A percentile compares a stretch with the other conserved stretches of the same genome.
phyloP scores from a whole-genome alignment of 2,797 vertebrate species.

The Acropternis orthonyx region DNA sequence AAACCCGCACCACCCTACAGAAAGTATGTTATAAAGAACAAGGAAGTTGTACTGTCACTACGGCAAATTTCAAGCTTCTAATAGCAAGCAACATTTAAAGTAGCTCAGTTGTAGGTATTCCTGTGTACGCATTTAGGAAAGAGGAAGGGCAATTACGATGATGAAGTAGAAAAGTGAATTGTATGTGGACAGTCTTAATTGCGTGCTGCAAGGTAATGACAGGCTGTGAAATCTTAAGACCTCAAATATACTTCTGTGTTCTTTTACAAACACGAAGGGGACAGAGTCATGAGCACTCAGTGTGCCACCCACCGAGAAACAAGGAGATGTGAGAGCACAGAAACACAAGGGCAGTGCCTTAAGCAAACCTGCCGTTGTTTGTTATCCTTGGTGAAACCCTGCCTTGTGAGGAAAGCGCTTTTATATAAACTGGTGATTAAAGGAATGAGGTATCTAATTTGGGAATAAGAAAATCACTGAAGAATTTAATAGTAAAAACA shows the following conservation, averaged over 20 bases:
- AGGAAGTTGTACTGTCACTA: not conserved
- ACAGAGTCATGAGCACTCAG: not conserved
- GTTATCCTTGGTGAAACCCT: slow-evolving; percentile 26
- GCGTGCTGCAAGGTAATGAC: slow-evolving; percentile 3
- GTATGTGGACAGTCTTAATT: slow-evolving; percentile 24
- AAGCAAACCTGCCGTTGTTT: not conserved
- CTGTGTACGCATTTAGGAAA: not conserved
- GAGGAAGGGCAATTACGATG: not conserved
- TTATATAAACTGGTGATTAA: slow-evolving; percentile 40
- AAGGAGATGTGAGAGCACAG: not conserved
- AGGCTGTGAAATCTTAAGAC: not conserved
- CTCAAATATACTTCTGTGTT: not conserved
- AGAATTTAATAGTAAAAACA: slow-evolving; percentile 49
- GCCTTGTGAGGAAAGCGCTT: slow-evolving; percentile 12
- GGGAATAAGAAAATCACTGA: slow-evolving; percentile 34
- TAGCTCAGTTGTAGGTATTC: not conserved
- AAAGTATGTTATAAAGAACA: not conserved
- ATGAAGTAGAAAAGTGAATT: not conserved
- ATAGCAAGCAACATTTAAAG: not conserved
- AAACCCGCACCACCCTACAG: not conserved
- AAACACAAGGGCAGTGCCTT: not conserved
- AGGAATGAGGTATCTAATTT: slow-evolving; percentile 46
- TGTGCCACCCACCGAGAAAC: not conserved
- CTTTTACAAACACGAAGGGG: not conserved
- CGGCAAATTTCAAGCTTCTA: not conserved